Percentiles rank a stretch among this genome's conserved stretches.
Evolutionary conservation across 2,797 vertebrate genomes (phyloP).

Genomic region (Myotis planiceps): DNA sequence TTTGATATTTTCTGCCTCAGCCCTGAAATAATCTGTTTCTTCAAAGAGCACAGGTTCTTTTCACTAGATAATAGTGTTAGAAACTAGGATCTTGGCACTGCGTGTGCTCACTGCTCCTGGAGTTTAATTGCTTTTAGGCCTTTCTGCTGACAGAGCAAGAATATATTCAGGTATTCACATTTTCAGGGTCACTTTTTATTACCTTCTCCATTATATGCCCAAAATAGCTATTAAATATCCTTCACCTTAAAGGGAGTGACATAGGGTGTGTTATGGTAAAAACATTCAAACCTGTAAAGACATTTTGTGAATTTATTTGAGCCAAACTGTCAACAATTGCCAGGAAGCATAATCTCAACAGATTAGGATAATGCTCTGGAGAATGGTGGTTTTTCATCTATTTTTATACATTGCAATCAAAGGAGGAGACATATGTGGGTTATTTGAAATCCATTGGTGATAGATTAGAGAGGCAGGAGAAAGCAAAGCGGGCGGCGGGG

Average conservation of each 20-base stretch:
- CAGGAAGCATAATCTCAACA: too few species aligned
- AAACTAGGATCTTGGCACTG: background rate
- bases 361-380: too few species aligned
- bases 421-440: too few species aligned
- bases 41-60: background rate
- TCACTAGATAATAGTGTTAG: background rate
- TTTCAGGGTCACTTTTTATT: background rate
- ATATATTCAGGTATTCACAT: background rate
- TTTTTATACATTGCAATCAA: too few species aligned
- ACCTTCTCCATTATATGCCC: background rate
- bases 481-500: too few species aligned
- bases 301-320: too few species aligned
- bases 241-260: background rate
- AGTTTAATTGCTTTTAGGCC: background rate
- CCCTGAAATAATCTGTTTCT: background rate
- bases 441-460: too few species aligned
- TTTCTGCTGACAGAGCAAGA: background rate
- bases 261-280: too few species aligned
- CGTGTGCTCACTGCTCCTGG: background rate
- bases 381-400: too few species aligned
- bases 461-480: too few species aligned
- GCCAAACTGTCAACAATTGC: too few species aligned
- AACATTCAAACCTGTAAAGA: too few species aligned
- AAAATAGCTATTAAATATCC: background rate
- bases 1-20: background rate